phyloP scores from a whole-genome alignment of 2,888 invertebrate genomes.

The Aphodius granarius region DNA sequence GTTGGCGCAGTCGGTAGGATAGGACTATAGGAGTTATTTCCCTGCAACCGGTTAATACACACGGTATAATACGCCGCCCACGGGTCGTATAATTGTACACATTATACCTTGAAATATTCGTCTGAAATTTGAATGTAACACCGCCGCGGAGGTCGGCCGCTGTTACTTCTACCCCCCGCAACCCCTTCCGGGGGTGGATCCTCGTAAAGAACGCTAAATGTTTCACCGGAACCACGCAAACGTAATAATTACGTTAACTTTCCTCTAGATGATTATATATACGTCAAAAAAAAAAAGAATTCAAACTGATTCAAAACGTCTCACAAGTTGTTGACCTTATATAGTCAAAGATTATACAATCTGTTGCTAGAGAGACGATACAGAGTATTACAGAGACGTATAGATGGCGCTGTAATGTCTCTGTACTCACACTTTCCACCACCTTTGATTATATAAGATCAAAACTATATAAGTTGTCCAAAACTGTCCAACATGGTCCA shows the following conservation, averaged over 20 bases:
- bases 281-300: too few species aligned
- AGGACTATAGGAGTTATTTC: background rate
- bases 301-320: too few species aligned
- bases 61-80: background rate
- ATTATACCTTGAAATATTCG: background rate
- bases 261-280: background rate
- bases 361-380: too few species aligned
- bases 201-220: background rate
- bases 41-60: background rate
- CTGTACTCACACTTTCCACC: too few species aligned
- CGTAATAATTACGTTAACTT: background rate
- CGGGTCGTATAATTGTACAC: background rate
- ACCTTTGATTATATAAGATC: too few species aligned
- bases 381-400: too few species aligned
- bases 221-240: background rate
- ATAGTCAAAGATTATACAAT: too few species aligned
- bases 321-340: too few species aligned
- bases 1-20: background rate
- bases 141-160: background rate
- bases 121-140: background rate
- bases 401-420: too few species aligned
- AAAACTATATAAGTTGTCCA: too few species aligned
- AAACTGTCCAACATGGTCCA: too few species aligned
- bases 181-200: background rate
- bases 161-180: too few species aligned